Conservation (phyloP, 2,113 vertebrate species). For the Pelecanoides urinatrix region DNA sequence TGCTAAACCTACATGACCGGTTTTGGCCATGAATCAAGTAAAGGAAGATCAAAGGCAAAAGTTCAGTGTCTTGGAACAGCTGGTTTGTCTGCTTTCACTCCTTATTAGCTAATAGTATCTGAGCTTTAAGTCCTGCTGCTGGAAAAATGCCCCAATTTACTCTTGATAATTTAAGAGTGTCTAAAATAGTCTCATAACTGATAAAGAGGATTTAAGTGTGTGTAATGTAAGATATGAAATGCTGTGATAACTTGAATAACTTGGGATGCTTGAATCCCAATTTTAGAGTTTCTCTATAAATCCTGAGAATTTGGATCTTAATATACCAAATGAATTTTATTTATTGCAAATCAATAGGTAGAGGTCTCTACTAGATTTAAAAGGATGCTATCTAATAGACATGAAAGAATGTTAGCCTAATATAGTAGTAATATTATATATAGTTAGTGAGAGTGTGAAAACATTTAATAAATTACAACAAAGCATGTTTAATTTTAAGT, state of each 20-base stretch:
- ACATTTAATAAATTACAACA: neutral
- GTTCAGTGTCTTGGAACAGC: constrained; percentile 40
- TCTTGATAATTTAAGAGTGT: constrained; percentile 21
- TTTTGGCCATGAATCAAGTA: constrained; percentile 19
- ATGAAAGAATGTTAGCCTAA: neutral
- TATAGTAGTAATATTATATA: neutral
- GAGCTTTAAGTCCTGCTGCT: constrained; percentile 6
- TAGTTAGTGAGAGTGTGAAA: neutral
- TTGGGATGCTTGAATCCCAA: neutral
- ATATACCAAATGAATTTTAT: neutral
- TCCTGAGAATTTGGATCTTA: neutral
- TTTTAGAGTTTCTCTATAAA: neutral
- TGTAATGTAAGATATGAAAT: neutral
- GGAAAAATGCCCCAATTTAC: constrained; percentile 3
- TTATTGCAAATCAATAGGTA: constrained; percentile 18
- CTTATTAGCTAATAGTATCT: neutral
- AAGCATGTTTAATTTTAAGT: neutral
- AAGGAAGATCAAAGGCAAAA: constrained; percentile 45
- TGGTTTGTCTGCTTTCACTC: constrained; percentile 53
- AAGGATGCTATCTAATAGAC: neutral
- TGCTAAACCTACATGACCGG: neutral
- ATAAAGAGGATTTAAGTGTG: neutral
- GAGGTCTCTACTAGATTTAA: neutral
- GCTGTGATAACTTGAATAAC: neutral
- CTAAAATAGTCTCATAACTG: neutral